Conservation (phyloP, 2,888 invertebrate genomes). For the Tenthredo livida region DNA sequence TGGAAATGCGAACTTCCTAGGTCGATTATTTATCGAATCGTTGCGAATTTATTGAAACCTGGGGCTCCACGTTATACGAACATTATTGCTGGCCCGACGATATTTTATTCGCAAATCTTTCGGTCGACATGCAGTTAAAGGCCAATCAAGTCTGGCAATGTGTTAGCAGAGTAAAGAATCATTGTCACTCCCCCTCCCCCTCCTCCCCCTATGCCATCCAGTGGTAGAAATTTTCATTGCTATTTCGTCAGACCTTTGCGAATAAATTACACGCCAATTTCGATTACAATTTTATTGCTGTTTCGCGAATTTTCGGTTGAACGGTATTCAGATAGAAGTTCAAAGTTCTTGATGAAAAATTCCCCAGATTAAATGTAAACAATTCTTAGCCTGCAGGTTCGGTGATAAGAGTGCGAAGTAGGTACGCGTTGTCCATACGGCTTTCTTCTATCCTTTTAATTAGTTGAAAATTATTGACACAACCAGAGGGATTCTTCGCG, state of each 20-base stretch:
- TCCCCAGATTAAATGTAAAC: not conserved
- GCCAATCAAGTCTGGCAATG: not conserved
- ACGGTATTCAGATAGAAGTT: not conserved
- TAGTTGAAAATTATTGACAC: not conserved
- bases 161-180: not conserved
- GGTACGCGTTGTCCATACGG: not conserved
- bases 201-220: not conserved
- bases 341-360: slow-evolving; percentile 3
- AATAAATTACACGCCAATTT: not conserved
- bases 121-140: not conserved
- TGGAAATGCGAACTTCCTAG: slow-evolving; percentile 37
- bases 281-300: not conserved
- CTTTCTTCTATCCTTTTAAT: not conserved
- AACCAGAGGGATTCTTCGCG: not conserved
- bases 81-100: not conserved
- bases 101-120: slow-evolving; percentile 32
- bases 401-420: not conserved
- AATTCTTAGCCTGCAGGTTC: not conserved
- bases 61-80: not conserved
- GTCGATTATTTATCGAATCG: slow-evolving; percentile 43
- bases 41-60: slow-evolving; percentile 30
- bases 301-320: not conserved
- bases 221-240: not conserved
- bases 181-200: not conserved
- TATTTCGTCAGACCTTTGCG: not conserved